Percentiles rank a stretch among this genome's conserved stretches.
Evolutionary conservation across 2,113 vertebrate species (phyloP).

Genomic region (Burhinus oedicnemus): DNA sequence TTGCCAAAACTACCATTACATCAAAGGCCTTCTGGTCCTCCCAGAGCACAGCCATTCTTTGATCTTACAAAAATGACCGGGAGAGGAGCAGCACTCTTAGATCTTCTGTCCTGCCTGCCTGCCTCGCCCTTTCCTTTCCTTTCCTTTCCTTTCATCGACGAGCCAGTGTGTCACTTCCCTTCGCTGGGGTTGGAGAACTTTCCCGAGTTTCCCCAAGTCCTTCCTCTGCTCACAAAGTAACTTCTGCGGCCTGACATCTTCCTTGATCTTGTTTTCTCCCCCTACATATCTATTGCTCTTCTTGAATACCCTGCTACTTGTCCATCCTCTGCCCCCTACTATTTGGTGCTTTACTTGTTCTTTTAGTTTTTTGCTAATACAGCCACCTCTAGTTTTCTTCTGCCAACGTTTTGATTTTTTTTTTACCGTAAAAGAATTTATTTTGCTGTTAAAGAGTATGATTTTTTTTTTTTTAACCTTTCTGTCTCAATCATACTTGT

Average conservation of each 20-base stretch:
- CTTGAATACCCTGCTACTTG: not conserved
- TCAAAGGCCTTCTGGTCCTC: conserved; percentile 41
- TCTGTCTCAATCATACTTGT: not conserved
- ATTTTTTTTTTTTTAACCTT: not conserved
- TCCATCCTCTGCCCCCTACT: not conserved
- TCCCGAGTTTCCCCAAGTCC: not conserved
- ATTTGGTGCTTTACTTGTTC: not conserved
- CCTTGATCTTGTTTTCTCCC: not conserved
- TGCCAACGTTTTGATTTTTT: not conserved
- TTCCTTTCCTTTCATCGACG: conserved; percentile 29
- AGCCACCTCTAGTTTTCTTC: not conserved
- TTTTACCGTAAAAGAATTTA: not conserved
- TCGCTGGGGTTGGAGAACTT: not conserved
- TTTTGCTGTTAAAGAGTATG: not conserved
- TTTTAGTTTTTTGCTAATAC: not conserved
- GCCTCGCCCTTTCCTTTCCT: conserved; percentile 49
- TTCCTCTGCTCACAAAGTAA: not conserved
- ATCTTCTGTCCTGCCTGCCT: conserved; percentile 20
- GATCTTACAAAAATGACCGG: conserved; percentile 11
- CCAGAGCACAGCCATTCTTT: conserved; percentile 26
- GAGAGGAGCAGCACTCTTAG: not conserved
- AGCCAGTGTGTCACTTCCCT: conserved; percentile 20
- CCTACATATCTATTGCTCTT: not conserved
- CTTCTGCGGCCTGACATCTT: not conserved
- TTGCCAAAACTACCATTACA: conserved; percentile 52